A percentile compares a stretch with the other conserved stretches of the same genome.
phyloP scores from a whole-genome alignment of 2,797 vertebrate genomes.

The Sitta carolinensis region DNA sequence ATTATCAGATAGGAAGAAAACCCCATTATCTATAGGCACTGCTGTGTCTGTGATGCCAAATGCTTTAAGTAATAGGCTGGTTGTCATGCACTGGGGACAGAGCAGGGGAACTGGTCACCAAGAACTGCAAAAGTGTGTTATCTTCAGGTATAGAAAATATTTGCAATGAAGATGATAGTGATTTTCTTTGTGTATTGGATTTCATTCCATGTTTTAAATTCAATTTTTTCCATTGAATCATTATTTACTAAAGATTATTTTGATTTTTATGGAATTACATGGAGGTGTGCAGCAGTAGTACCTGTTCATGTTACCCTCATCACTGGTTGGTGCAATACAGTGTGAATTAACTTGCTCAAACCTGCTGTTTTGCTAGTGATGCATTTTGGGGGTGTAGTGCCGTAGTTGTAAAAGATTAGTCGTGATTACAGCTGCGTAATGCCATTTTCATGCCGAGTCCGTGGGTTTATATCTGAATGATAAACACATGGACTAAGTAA shows the following conservation, averaged over 20 bases:
- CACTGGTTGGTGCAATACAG: neutral
- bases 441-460: slow-evolving; percentile 5
- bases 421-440: slow-evolving; percentile 12
- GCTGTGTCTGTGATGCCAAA: neutral
- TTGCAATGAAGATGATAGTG: neutral
- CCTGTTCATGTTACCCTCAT: neutral
- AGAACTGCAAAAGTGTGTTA: neutral
- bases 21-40: neutral
- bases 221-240: neutral
- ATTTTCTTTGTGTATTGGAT: neutral
- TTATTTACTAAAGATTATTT: neutral
- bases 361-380: neutral
- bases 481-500: slow-evolving; percentile 37
- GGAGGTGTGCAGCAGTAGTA: neutral
- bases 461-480: slow-evolving; percentile 55
- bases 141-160: neutral
- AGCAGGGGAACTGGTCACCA: neutral
- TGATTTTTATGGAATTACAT: neutral
- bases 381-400: neutral
- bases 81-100: neutral
- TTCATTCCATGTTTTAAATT: neutral
- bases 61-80: neutral
- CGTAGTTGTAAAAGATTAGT: neutral
- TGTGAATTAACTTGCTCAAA: neutral
- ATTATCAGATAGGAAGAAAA: neutral